Evolutionary conservation across 2,888 invertebrate genomes (phyloP).

Genomic region (Rotaria macrura): DNA sequence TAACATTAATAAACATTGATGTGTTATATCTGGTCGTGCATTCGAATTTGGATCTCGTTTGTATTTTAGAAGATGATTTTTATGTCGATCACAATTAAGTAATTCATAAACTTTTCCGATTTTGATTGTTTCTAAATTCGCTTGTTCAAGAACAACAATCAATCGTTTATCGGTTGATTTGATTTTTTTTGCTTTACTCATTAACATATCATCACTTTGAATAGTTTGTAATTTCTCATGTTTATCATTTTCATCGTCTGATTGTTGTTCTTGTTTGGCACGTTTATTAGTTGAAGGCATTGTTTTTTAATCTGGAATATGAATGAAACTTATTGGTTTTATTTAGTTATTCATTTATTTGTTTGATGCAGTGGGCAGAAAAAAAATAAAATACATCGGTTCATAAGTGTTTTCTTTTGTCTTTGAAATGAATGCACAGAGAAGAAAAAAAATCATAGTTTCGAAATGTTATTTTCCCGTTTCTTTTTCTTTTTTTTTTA

Average conservation of each 20-base stretch:
- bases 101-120: constrained; percentile 76
- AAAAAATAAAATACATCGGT: neutral
- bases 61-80: constrained; percentile 68
- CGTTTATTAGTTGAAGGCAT: neutral
- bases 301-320: neutral
- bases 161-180: constrained; percentile 65
- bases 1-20: constrained; percentile 87
- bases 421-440: neutral
- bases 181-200: neutral
- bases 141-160: constrained; percentile 80
- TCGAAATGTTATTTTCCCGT: neutral
- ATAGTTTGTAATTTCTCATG: neutral
- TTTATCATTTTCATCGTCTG: neutral
- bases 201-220: neutral
- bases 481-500: too few species aligned
- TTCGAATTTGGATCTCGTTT: constrained; percentile 69
- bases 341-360: neutral
- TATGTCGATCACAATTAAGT: constrained; percentile 84
- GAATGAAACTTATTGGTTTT: neutral
- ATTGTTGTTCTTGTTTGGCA: neutral
- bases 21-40: constrained; percentile 88
- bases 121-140: constrained; percentile 89
- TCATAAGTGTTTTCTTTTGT: neutral
- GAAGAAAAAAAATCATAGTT: neutral
- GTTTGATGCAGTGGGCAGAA: neutral